Base-by-base conservation (phyloP, 1,140 invertebrate genomes). In the Chlorops oryzae region DNA sequence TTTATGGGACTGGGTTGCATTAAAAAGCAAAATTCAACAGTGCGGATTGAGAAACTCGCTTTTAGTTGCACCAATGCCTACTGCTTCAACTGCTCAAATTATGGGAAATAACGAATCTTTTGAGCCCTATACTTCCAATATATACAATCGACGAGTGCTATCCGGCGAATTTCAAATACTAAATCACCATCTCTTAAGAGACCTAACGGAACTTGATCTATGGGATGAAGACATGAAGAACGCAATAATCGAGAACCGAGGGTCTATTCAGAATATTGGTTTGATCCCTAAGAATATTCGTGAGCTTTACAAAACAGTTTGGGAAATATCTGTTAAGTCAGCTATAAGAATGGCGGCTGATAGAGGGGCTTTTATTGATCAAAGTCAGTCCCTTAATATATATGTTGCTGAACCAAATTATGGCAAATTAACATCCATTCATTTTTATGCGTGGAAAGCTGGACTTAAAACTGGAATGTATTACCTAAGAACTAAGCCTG, bases 381-480 rank as follows among this genome's bases (percentile, higher is more conserved):
- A 99, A 74, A 96, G 92, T 56, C 96, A 99, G 72, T 96, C 92
- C 1, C 80, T 99, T 50, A 99, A 98, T 70, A 85, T 99, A 55
- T 92, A 98, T 66, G 92, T 99, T 45, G 93, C 90, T 7, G 85
- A 93, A 65, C 92, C 96, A 5, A 93, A 87, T 61, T 92, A 91
- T 72, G 90, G 87, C 2, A 96, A 95, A 71, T 75, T 98, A 18
- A 94, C 92, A 2, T 98, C 95, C 6, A 98, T 99, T 83, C 96
- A 99, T 73, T 99, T 99, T 73, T 92, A 94, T 74, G 92, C 88
- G 0, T 99, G 96, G 96, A 88, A 92, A 78, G 79, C 86, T 72
- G 93, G 96, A 6, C 77, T 99, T 12, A 99, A 99, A 76, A 99
- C 96, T 23, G 96, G 96, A 28, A 98, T 99, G 94, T 99, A 99